Percentiles rank a stretch among this genome's conserved stretches.
Conservation (phyloP, 1,140 invertebrate genomes). For the Ladona fulva region DNA sequence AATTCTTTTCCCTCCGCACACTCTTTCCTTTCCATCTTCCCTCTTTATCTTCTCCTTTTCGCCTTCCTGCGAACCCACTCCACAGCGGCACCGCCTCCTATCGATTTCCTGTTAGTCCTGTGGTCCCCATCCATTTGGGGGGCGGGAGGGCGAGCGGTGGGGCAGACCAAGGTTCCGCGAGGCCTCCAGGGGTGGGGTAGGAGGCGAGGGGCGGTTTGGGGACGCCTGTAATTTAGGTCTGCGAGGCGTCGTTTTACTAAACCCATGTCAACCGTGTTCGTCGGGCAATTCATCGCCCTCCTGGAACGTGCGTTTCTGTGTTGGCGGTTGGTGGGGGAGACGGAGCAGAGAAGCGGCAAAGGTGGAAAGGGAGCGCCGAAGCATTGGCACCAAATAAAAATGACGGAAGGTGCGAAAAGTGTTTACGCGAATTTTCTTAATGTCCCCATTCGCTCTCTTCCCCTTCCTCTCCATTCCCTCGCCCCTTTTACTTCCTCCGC, state of each 20-base stretch:
- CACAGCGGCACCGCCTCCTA: neutral
- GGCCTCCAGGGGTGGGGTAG: neutral
- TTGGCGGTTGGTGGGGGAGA: neutral
- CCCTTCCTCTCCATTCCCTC: no score
- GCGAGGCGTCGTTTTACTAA: conserved; percentile 7
- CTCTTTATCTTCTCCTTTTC: neutral
- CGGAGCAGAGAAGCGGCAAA: neutral
- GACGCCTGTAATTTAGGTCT: conserved; percentile 4
- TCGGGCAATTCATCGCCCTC: neutral
- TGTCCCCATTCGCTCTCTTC: neutral
- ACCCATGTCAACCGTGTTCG: conserved; percentile 6
- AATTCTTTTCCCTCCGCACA: no score
- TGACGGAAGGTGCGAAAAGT: neutral
- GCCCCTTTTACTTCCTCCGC: no score
- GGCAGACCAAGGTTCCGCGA: neutral
- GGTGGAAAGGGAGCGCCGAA: neutral
- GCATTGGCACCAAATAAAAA: neutral
- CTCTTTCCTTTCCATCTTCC: no score
- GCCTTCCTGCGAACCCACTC: neutral
- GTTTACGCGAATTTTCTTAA: neutral
- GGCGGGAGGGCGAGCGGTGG: no score
- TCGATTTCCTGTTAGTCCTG: neutral
- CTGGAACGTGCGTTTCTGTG: neutral
- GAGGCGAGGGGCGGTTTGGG: no score
- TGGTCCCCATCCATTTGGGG: conserved; percentile 2